Conservation (phyloP, 2,113 vertebrate species). For the Crotophaga sulcirostris region DNA sequence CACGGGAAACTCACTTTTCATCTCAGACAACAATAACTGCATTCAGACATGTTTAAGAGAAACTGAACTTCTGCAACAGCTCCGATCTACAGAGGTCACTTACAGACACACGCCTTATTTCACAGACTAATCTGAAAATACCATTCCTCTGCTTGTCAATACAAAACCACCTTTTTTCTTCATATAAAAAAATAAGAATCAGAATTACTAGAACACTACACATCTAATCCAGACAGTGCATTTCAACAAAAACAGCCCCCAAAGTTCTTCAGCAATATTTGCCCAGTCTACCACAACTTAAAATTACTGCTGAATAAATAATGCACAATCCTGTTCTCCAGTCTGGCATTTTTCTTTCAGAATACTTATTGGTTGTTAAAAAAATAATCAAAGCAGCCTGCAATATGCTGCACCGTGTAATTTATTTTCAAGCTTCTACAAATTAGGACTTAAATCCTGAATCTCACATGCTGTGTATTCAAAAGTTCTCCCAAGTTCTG, state of each 20-base stretch:
- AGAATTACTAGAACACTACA: background rate
- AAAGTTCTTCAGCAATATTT: background rate
- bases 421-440: conserved; percentile 25
- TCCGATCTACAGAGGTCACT: background rate
- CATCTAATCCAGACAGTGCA: background rate
- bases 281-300: conserved; percentile 1
- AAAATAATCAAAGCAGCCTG: background rate
- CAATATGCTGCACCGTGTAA: background rate
- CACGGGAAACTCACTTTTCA: background rate
- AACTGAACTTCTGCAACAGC: background rate
- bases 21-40: background rate
- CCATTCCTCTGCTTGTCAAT: background rate
- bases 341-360: conserved; percentile 25
- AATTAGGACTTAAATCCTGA: conserved; percentile 20
- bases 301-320: conserved; percentile 23
- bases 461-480: background rate
- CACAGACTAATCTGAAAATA: background rate
- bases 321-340: background rate
- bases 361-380: background rate
- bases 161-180: background rate
- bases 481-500: conserved; percentile 22
- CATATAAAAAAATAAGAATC: background rate
- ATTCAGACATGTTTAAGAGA: background rate
- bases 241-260: background rate
- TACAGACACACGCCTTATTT: background rate